Percentiles rank a stretch among this genome's conserved stretches.
Evolutionary conservation across 2,113 vertebrate genomes (phyloP).

Genomic region (Psittacara wagleri): DNA sequence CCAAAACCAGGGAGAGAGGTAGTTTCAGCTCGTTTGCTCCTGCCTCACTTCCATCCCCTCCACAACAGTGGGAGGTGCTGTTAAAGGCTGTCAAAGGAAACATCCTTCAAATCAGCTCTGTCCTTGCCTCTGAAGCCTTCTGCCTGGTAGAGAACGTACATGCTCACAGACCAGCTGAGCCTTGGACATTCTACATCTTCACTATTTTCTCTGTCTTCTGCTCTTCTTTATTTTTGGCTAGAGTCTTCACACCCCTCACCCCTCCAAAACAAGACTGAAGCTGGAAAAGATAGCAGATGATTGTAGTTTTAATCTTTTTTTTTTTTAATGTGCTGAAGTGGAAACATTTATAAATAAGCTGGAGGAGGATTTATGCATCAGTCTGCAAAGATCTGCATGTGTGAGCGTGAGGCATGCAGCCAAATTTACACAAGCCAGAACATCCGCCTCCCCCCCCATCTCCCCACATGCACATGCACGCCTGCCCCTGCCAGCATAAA

Average conservation of each 20-base stretch:
- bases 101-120: neutral
- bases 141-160: fast-evolving
- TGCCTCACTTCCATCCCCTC: neutral
- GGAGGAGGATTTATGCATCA: neutral
- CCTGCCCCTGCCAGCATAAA: neutral
- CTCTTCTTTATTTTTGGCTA: neutral
- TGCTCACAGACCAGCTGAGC: neutral
- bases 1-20: neutral
- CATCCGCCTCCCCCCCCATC: neutral
- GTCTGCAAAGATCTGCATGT: neutral
- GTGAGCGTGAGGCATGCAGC: neutral
- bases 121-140: neutral
- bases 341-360: conserved; percentile 27
- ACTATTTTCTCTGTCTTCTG: neutral
- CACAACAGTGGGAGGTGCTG: neutral
- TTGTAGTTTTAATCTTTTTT: neutral
- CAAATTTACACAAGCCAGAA: neutral
- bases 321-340: neutral
- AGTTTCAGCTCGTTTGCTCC: neutral
- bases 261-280: neutral
- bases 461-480: fast-evolving
- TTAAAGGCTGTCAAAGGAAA: neutral
- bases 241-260: fast-evolving
- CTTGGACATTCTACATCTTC: neutral
- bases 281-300: neutral